phyloP scores from a whole-genome alignment of 2,888 invertebrate genomes.

The Tuta absoluta region DNA sequence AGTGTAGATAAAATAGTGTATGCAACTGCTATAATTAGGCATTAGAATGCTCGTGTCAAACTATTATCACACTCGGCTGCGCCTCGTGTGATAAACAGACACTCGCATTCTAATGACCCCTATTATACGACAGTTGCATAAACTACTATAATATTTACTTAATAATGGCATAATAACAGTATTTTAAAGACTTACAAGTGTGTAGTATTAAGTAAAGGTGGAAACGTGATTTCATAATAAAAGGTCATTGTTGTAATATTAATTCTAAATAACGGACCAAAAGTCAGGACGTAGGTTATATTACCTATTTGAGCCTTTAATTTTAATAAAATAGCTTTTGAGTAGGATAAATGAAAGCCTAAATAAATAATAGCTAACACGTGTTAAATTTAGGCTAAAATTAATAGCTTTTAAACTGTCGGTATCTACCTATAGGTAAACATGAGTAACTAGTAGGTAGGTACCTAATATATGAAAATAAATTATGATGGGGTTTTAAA shows the following conservation, averaged over 20 bases:
- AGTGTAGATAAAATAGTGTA: too few relatives aligned
- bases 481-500: not conserved
- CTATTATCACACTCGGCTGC: too few relatives aligned
- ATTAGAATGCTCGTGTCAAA: too few relatives aligned
- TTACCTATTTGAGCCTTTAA: not conserved
- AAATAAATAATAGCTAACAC: not conserved
- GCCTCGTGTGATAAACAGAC: too few relatives aligned
- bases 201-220: conserved; percentile 38
- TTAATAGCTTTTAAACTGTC: not conserved
- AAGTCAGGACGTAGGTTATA: not conserved
- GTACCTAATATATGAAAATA: not conserved
- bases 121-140: too few relatives aligned
- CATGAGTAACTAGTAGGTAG: not conserved
- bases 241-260: conserved; percentile 30
- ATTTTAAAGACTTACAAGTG: conserved; percentile 46
- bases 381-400: not conserved
- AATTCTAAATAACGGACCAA: conserved; percentile 30
- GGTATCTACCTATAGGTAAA: too few relatives aligned
- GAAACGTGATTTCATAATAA: conserved; percentile 31
- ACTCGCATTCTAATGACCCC: too few relatives aligned
- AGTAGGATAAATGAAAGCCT: not conserved
- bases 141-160: conserved; percentile 42
- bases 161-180: conserved; percentile 52
- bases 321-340: not conserved
- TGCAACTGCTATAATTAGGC: too few relatives aligned